Conservation (phyloP, 2,797 vertebrate species). For the Siniperca obscura region DNA sequence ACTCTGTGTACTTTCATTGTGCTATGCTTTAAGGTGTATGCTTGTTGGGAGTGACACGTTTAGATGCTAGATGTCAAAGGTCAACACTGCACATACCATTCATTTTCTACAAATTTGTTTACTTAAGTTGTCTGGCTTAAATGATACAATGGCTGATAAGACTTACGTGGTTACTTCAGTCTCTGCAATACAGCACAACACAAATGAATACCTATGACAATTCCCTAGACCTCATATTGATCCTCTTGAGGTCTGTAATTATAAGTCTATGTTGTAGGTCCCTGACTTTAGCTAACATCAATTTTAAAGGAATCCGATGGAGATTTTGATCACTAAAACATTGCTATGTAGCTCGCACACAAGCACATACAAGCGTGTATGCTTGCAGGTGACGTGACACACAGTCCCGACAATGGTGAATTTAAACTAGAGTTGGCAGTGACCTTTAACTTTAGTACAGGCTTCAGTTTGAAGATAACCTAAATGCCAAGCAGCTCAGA, state of each 20-base stretch:
- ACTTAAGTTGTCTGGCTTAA: not conserved
- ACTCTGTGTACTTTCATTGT: not conserved
- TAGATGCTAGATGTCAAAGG: not conserved
- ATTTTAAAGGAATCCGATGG: not conserved
- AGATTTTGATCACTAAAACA: not conserved
- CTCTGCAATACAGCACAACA: not conserved
- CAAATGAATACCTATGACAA: not conserved
- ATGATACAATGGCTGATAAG: not conserved
- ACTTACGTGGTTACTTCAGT: not conserved
- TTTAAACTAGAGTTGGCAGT: not conserved
- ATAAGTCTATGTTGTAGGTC: too few species aligned
- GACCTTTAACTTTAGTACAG: conserved; percentile 22
- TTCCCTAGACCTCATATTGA: not conserved
- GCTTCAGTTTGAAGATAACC: conserved; percentile 6
- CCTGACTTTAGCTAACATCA: too few species aligned
- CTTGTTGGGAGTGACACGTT: not conserved
- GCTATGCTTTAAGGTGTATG: not conserved
- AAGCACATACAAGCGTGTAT: not conserved
- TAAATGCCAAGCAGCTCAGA: conserved; percentile 33
- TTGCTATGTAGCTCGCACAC: not conserved
- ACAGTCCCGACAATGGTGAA: not conserved
- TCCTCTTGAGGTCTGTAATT: not conserved
- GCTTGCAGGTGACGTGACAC: not conserved
- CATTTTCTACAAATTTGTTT: not conserved
- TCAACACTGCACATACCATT: not conserved